Base-by-base conservation (phyloP, 2,113 vertebrate genomes). In the Crotophaga sulcirostris region DNA sequence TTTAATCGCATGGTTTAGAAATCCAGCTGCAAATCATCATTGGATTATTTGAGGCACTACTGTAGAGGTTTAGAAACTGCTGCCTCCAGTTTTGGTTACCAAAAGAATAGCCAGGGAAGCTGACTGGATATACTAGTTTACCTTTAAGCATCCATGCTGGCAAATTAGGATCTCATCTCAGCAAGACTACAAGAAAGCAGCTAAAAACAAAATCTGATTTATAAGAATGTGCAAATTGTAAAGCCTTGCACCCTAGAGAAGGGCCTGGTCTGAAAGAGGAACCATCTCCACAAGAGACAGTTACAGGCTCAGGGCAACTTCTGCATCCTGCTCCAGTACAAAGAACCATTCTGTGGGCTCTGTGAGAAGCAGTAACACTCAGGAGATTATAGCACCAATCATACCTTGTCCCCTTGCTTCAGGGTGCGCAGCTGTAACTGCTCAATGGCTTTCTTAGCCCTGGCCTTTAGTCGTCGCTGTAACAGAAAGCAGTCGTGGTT, bases 381-480 rank as follows among this genome's bases (percentile, higher is more conserved):
- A 1, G 21, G n/a, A 75, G 64, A 10, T 80, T 2, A 18, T 3
- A 47, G 52, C 51, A n/a, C 77, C 49, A 63, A 62, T 55, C 77
- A 33, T 96, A 99, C 99, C 98, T 98, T 98, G 77, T 99, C 99
- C 44, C 97, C 98, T 75, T 98, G 97, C 92, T 98, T 99, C 90
- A 99, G 96, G 3, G 98, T 99, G 47, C 98, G 98, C 15, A 99
- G 96, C 51, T 98, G 94, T 73, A 99, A 97, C 42, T 95, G 98
- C n/a, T 97, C 90, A 16, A 99, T 99, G 11, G 99, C 99, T 72
- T 98, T 99, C 97, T 99, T 98, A 5, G 99, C 99, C 95, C 97
- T 98, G 10, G 97, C 98, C 94, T 98, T 99, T 80, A 99, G 98
- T 59, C 87, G 98, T 92, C 80, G 97, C 98, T 99, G 98, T 40